A percentile compares a stretch with the other conserved stretches of the same genome.
Conservation (phyloP, 2,797 vertebrate species). For the Gallinago stenura region DNA sequence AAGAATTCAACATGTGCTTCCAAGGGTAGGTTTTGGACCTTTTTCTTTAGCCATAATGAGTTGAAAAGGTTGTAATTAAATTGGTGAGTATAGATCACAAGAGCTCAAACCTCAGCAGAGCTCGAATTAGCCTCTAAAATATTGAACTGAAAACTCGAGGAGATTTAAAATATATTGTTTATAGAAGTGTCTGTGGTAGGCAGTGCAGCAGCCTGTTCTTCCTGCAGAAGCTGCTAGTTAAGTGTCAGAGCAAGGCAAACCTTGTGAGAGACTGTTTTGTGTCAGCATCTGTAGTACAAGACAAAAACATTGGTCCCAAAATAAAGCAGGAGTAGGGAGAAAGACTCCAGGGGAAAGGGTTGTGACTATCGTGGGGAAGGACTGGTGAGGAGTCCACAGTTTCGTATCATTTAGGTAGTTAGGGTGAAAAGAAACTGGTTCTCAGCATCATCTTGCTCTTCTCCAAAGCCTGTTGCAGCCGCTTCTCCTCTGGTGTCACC, state of each 20-base stretch:
- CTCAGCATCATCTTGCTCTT: background rate
- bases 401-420: background rate
- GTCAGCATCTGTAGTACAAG: background rate
- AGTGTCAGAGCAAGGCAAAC: background rate
- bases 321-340: background rate
- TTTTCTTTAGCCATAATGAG: background rate
- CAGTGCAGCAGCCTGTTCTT: background rate
- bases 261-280: background rate
- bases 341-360: background rate
- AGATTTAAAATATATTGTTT: background rate
- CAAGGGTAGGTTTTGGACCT: background rate
- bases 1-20: background rate
- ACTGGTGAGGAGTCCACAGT: background rate
- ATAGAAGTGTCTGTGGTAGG: background rate
- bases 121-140: background rate
- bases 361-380: background rate
- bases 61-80: background rate
- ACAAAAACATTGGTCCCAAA: background rate
- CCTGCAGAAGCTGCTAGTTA: background rate
- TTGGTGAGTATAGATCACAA: background rate
- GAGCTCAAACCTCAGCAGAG: background rate
- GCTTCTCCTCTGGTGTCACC: background rate
- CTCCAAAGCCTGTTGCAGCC: background rate
- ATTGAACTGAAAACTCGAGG: background rate
- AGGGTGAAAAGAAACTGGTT: background rate